These are phyloP conservation scores for Emydura subglobosa DNA, from an alignment of 2,113 vertebrate genomes.

Conservation along the genomic window DNA sequence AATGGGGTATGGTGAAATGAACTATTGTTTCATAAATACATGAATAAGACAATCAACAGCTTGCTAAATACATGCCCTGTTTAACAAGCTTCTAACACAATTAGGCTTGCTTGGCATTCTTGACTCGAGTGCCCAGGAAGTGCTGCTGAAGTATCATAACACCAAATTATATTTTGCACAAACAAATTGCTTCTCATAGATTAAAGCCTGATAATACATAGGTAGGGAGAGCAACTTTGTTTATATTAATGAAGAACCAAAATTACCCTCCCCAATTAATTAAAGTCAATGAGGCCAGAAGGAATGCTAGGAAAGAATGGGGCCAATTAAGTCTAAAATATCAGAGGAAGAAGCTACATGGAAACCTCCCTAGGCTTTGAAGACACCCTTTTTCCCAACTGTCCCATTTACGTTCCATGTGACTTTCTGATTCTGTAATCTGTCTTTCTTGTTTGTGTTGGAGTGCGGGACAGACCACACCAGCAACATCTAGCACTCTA, in stretches of 20 bases:
- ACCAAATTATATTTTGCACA: not conserved
- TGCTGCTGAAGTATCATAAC: not conserved
- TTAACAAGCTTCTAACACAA: not conserved
- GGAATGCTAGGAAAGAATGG: constrained; percentile 16
- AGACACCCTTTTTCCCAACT: too few species aligned
- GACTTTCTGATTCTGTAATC: too few species aligned
- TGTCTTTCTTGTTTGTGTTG: too few species aligned
- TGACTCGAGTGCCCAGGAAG: not conserved
- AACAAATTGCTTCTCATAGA: not conserved
- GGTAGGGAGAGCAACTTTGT: not conserved
- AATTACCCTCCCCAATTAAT: not conserved
- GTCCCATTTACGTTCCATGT: too few species aligned
- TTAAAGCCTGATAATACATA: not conserved
- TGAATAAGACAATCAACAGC: not conserved
- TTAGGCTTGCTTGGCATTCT: not conserved
- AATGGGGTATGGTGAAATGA: not conserved
- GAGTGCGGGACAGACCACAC: too few species aligned
- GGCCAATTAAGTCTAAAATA: not conserved
- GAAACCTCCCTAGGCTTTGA: not conserved
- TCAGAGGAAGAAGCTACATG: not conserved
- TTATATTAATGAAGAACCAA: constrained; percentile 34
- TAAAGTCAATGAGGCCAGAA: not conserved
- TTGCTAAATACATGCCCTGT: not conserved
- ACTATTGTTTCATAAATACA: not conserved
- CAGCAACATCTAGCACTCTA: too few species aligned